Base-by-base conservation (phyloP, 2,888 invertebrate species). In the Tillus elongatus region DNA sequence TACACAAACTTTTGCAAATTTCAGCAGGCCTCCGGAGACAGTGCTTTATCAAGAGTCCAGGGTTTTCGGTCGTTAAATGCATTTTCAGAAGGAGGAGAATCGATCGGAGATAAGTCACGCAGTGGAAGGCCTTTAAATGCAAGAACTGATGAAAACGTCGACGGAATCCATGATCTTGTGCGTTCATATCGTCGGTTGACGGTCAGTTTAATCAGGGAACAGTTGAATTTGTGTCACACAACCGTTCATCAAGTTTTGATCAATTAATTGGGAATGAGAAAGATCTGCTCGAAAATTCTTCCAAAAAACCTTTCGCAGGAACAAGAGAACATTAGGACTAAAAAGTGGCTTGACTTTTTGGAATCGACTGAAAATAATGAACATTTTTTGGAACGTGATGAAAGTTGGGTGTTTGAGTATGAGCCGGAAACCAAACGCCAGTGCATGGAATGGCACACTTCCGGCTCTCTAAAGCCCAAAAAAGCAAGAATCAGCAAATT, bases 381-480 rank as follows among this genome's bases (percentile, higher is more conserved):
- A 8, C 24, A n/a, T 19, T 19, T 19, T 19, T 19, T 6, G 24
- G n/a, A 19, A 6, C 6, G 24, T 19, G n/a, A 19, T 19, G n/a
- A 19, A n/a, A 8, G 6, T 19, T 19, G 24, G 24, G n/a, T 19
- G n/a, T 19, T 19, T 19, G 24, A 19, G 6, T 19, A 19, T 19
- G 24, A 19, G 6, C n/a, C 24, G n/a, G 24, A 19, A 8, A 19
- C 6, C 24, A 19, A 6, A n/a, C 6, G 24, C 24, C 24, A 19
- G n/a, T 19, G 24, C 24, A 19, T 19, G 24, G 24, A 19, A 19
- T 19, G 24, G 6, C 24, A 19, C 24, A 19, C 24, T 19, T 19
- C 24, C 6, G n/a, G 6, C 24, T 19, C 24, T 19, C 24, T n/a
- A 19, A 19, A 8, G 24, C n/a, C 24, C n/a, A 19, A 19, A n/a